Evolutionary conservation across 2,113 vertebrate genomes (phyloP).

Genomic region (Corydoras maculifer): DNA sequence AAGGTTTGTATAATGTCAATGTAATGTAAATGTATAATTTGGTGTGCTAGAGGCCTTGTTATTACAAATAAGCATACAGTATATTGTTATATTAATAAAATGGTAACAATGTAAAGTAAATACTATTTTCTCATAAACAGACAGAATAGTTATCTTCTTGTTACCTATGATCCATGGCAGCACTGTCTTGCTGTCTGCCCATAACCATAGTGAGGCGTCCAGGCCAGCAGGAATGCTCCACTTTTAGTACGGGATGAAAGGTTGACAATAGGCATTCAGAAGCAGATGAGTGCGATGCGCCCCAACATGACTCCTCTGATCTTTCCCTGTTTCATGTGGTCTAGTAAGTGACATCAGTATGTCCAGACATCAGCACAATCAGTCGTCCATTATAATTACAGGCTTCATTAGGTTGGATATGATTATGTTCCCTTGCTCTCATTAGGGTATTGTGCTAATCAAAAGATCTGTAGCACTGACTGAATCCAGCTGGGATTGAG

Average conservation of each 20-base stretch:
- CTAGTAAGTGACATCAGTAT: slow-evolving; percentile 10
- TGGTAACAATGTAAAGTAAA: not conserved
- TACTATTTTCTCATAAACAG: slow-evolving; percentile 1
- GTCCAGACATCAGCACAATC: slow-evolving; percentile 8
- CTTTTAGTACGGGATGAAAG: slow-evolving; percentile 5
- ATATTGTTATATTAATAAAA: not conserved
- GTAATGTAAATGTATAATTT: too few species aligned
- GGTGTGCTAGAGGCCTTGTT: too few species aligned
- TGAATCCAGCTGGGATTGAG: not conserved
- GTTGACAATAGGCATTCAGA: slow-evolving; percentile 29
- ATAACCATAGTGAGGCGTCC: slow-evolving; percentile 41
- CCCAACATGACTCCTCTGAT: slow-evolving; percentile 30
- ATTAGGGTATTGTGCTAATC: slow-evolving; percentile 15
- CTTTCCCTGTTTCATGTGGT: slow-evolving; percentile 33
- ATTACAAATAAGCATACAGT: too few species aligned
- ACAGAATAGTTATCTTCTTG: not conserved
- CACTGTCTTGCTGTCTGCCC: slow-evolving; percentile 13
- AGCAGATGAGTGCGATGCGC: slow-evolving; percentile 35
- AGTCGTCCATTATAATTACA: slow-evolving; percentile 38
- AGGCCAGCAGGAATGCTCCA: slow-evolving; percentile 31
- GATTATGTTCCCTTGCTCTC: slow-evolving; percentile 21
- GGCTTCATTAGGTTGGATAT: slow-evolving; percentile 36
- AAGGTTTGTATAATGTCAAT: too few species aligned
- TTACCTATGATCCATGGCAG: slow-evolving; percentile 14
- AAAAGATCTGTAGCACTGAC: slow-evolving; percentile 4